phyloP scores from a whole-genome alignment of 2,797 vertebrate genomes.

The Chelonia mydas region DNA sequence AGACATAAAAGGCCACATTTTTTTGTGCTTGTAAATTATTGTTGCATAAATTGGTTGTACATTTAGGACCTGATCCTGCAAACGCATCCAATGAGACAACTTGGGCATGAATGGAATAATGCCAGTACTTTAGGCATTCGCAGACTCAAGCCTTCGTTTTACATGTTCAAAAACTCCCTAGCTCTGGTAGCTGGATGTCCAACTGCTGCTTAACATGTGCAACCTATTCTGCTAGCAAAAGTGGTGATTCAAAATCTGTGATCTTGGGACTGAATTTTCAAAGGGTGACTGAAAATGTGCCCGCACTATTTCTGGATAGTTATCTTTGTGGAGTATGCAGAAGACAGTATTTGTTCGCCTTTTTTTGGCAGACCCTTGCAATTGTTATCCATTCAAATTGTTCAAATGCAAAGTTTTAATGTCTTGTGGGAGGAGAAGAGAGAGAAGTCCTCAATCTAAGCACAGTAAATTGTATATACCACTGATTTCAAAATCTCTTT shows the following conservation, averaged over 20 bases:
- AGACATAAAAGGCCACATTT: background rate
- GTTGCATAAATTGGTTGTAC: background rate
- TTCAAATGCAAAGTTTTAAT: background rate
- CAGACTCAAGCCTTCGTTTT: background rate
- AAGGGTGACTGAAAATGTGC: background rate
- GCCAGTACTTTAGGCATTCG: background rate
- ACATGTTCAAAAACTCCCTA: background rate
- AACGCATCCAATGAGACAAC: background rate
- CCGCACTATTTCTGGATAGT: background rate
- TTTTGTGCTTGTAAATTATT: background rate
- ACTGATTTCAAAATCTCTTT: background rate
- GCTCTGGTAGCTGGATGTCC: background rate
- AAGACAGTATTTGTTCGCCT: background rate
- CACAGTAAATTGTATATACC: background rate
- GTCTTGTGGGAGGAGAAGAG: background rate
- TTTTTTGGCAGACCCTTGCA: background rate
- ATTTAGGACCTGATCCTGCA: background rate
- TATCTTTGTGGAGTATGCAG: background rate
- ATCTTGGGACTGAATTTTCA: background rate
- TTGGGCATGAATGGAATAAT: background rate
- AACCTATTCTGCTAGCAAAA: background rate
- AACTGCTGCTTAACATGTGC: background rate
- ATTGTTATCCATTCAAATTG: background rate
- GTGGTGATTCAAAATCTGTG: background rate
- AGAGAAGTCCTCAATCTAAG: background rate